Conservation (phyloP, 2,113 vertebrate species). For the Pheucticus melanocephalus region DNA sequence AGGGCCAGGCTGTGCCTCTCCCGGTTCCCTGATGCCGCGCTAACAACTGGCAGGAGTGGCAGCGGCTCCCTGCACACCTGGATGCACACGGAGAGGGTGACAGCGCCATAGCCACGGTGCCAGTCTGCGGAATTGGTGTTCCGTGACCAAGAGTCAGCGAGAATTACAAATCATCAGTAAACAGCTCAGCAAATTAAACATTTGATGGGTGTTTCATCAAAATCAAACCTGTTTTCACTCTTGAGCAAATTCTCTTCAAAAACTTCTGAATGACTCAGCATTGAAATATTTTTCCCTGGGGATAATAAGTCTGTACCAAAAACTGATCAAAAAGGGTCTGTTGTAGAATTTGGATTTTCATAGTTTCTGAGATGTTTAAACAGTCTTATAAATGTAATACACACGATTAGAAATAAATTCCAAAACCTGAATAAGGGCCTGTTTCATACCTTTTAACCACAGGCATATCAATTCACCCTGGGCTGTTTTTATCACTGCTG, state of each 20-base stretch:
- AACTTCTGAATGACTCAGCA: not conserved
- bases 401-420: not conserved
- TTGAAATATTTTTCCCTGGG: not conserved
- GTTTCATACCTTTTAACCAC: constrained; percentile 2
- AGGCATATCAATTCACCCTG: not conserved
- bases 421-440: not conserved
- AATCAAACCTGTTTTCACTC: not conserved
- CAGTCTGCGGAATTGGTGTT: not conserved
- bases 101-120: not conserved
- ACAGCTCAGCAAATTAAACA: not conserved
- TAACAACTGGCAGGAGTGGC: not conserved
- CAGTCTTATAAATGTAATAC: not conserved
- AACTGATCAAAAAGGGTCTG: not conserved
- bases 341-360: not conserved
- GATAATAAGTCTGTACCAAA: not conserved
- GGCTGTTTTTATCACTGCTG: not conserved
- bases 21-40: not conserved
- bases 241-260: not conserved
- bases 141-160: not conserved
- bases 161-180: not conserved
- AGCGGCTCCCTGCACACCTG: not conserved
- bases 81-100: not conserved
- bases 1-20: not conserved
- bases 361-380: not conserved
- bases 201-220: not conserved